Base-by-base conservation (phyloP, 2,888 invertebrate genomes). In the Stratiomys singularior region DNA sequence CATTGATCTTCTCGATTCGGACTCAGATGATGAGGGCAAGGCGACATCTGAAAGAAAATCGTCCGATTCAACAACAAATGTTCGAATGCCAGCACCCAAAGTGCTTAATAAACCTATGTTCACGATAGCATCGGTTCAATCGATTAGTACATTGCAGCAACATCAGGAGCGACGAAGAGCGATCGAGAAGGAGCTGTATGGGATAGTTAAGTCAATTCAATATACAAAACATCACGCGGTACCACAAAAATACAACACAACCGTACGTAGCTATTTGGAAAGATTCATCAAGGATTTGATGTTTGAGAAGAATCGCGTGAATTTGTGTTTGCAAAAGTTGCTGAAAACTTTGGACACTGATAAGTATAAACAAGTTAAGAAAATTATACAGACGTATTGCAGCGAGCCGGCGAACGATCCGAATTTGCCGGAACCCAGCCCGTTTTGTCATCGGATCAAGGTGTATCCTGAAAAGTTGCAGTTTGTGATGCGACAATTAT, bases 121-220 rank as follows among this genome's bases (percentile, higher is more conserved):
- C 47, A 64, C 64, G 7, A 76, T 76, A n/a, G 47, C 64, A 25
- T 76, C 76, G n/a, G 76, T 76, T 9, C 76, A 76, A 64, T 76
- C 76, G 52, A 76, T 76, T 5, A 76, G 28, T 25, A 46, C 63
- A 1, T 9, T 11, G n/a, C 52, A 72, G 15, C 5, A 27, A 23
- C 74, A 74, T 1, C 37, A 30, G 4, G 74, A 74, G n/a, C 30
- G 37, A 23, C 30, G 44, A 1, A 30, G 44, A 3, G 60, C 58
- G 15, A 44, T 74, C 7, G 74, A 58, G 13, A 37, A 44, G 58
- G 30, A 28, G 1, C 15, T 74, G n/a, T 7, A 25, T 13, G 60
- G 9, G 5, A 30, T 74, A 1, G 74, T 74, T 4, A 74, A 58
- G 18, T 15, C 74, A 21, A 58, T 23, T 37, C 60, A 74, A 13